Evolutionary conservation across 2,113 vertebrate species (phyloP).

Genomic region (Camarhynchus parvulus): DNA sequence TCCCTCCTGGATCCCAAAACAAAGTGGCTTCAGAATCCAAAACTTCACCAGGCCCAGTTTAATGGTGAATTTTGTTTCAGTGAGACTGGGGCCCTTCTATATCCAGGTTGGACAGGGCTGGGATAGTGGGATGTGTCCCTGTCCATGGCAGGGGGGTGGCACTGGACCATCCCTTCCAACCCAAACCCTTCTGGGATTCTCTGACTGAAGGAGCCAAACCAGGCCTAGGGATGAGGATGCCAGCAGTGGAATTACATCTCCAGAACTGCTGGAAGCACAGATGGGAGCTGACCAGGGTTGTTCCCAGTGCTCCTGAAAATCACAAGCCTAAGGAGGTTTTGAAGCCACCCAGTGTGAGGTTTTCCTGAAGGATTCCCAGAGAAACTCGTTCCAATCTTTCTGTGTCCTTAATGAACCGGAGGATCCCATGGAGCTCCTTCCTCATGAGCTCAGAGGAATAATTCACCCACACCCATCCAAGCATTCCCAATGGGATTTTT

Average conservation of each 20-base stretch:
- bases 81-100: rapidly evolving
- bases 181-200: background rate
- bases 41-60: rapidly evolving
- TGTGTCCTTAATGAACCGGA: background rate
- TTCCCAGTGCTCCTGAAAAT: background rate
- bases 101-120: background rate
- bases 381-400: background rate
- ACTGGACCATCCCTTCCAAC: background rate
- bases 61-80: rapidly evolving
- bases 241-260: background rate
- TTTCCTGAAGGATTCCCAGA: background rate
- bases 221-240: background rate
- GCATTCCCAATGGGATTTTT: rapidly evolving
- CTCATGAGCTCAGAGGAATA: background rate
- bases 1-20: background rate
- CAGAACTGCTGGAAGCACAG: background rate
- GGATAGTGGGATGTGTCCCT: background rate
- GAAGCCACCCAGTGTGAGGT: background rate
- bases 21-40: background rate
- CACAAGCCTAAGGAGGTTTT: background rate
- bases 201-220: background rate
- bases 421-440: background rate
- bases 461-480: background rate
- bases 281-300: background rate
- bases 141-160: background rate